These are phyloP conservation scores for Hormiphora californensis DNA, from an alignment of 37 sponge, comb jelly and placozoan species.

Conservation along the genomic window DNA sequence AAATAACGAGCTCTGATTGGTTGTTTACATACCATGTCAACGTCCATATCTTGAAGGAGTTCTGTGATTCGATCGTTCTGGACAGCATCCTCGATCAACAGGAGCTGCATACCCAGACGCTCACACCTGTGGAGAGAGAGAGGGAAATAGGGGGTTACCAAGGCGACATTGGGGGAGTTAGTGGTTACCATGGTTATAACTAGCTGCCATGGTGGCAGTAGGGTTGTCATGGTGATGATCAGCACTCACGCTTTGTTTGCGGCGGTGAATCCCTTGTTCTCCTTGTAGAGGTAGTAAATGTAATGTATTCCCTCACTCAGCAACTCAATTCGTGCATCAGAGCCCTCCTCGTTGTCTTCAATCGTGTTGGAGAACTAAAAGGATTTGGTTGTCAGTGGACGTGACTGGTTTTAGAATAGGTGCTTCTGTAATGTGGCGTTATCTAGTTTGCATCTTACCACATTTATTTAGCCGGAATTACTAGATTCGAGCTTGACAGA, in stretches of 20 bases:
- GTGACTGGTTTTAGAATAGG: too few relatives aligned
- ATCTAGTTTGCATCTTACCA: too few relatives aligned
- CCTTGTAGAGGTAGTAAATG: conserved; percentile 40
- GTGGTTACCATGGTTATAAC: background rate
- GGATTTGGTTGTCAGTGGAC: too few relatives aligned
- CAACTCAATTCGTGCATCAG: background rate
- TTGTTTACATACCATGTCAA: conserved; percentile 44
- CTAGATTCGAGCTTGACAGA: too few relatives aligned
- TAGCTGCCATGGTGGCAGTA: background rate
- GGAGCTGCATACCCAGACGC: conserved; percentile 11
- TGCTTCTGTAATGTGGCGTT: too few relatives aligned
- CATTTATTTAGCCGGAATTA: too few relatives aligned
- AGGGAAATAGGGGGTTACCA: too few relatives aligned
- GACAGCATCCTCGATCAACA: conserved; percentile 33
- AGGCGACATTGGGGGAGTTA: background rate
- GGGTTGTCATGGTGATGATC: background rate
- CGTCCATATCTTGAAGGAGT: background rate
- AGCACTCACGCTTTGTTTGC: conserved; percentile 51
- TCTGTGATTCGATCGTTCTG: conserved; percentile 5
- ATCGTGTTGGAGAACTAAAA: too few relatives aligned
- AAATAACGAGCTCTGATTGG: too few relatives aligned
- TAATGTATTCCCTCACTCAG: conserved; percentile 19
- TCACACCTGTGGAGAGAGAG: conserved; percentile 4
- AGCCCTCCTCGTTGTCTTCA: background rate
- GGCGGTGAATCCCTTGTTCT: background rate